Conservation (phyloP, 2,888 invertebrate genomes). For the Acanthosepion lycidas region DNA sequence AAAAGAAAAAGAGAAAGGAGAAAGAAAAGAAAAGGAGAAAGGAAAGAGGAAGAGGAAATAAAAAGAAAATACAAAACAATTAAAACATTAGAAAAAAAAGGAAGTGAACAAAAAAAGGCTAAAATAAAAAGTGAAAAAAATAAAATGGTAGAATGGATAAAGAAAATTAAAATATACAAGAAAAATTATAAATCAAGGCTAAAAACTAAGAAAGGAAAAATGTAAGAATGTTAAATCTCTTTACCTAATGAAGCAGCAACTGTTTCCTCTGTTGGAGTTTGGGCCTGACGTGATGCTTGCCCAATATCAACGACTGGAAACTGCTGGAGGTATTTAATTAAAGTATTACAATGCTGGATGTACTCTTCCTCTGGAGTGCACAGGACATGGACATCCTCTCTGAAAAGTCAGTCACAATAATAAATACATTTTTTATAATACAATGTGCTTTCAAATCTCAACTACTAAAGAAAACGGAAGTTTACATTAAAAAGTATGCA, state of each 20-base stretch:
- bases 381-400: neutral
- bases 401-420: neutral
- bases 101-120: too few relatives aligned
- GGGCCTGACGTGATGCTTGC: constrained; percentile 42
- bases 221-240: neutral
- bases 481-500: too few relatives aligned
- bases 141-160: neutral
- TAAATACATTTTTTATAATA: neutral
- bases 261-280: constrained; percentile 51
- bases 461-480: too few relatives aligned
- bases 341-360: constrained; percentile 67
- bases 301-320: constrained; percentile 34
- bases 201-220: neutral
- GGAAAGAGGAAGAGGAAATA: too few relatives aligned
- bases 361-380: constrained; percentile 64
- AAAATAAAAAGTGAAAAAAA: neutral
- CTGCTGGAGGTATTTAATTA: constrained; percentile 67
- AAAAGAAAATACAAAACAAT: too few relatives aligned
- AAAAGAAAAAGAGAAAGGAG: neutral
- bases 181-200: neutral
- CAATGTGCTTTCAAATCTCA: too few relatives aligned
- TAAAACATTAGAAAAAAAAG: too few relatives aligned
- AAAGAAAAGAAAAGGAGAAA: neutral
- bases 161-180: neutral
- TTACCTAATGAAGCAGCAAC: constrained; percentile 46